Conservation (phyloP, 2,113 vertebrate genomes). For the Microtus pennsylvanicus region DNA sequence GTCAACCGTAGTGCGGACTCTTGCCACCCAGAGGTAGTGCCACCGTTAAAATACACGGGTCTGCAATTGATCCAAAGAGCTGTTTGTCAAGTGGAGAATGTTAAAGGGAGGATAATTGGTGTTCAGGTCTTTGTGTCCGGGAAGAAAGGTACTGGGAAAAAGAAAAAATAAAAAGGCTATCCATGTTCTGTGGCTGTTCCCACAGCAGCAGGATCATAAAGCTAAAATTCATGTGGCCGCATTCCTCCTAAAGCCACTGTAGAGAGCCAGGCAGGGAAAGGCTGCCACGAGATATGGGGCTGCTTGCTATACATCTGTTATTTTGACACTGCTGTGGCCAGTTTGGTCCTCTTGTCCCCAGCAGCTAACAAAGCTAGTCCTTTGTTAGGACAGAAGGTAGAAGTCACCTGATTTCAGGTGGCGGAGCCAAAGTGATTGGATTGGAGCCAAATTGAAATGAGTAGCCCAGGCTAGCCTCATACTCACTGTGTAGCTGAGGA, state of each 20-base stretch:
- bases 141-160: conserved; percentile 2
- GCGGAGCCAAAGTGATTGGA: conserved; percentile 1
- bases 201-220: conserved; percentile 50
- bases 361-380: conserved; percentile 4
- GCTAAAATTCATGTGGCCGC: conserved; percentile 22
- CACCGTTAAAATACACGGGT: conserved; percentile 55
- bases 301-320: conserved; percentile 41
- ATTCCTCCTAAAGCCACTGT: conserved; percentile 25
- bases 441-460: not conserved
- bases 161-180: not conserved
- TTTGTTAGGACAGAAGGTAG: not conserved
- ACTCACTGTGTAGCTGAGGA: not conserved
- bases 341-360: not conserved
- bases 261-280: conserved; percentile 12
- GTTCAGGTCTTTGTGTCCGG: conserved; percentile 65
- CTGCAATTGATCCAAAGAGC: conserved; percentile 53
- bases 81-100: conserved; percentile 58
- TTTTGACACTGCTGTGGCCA: not conserved
- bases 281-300: not conserved
- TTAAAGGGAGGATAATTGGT: conserved; percentile 47
- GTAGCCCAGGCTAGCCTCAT: not conserved
- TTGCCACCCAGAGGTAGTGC: conserved; percentile 89
- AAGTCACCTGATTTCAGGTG: not conserved
- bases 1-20: conserved; percentile 87
- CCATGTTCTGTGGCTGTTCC: not conserved